These are phyloP conservation scores for Paramormyrops hopkinsi DNA, from an alignment of 2,797 vertebrate species.

Conservation along the genomic window DNA sequence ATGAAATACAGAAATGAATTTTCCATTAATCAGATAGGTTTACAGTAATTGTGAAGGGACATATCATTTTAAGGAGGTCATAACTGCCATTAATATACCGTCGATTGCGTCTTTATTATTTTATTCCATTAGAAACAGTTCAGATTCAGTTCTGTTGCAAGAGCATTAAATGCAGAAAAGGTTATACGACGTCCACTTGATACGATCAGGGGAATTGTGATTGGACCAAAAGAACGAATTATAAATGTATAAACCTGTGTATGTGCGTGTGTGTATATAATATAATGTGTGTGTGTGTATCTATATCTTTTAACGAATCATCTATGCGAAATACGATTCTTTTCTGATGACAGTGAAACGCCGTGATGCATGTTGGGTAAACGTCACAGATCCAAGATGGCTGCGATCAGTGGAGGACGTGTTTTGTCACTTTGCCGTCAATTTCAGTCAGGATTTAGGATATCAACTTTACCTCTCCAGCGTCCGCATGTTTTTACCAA, in stretches of 20 bases:
- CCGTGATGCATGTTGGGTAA: slow-evolving; percentile 52
- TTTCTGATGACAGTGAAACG: not conserved
- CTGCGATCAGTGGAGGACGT: slow-evolving; percentile 57
- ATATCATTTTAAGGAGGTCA: not conserved
- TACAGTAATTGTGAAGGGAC: no score
- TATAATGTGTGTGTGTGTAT: not conserved
- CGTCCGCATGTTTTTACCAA: slow-evolving; percentile 21
- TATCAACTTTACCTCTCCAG: slow-evolving; percentile 41
- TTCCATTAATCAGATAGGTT: no score
- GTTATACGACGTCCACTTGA: not conserved
- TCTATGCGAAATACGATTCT: not conserved
- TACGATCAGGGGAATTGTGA: not conserved
- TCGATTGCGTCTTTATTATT: not conserved
- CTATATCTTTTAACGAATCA: not conserved
- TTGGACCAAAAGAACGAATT: not conserved
- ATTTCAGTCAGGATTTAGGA: slow-evolving; percentile 54
- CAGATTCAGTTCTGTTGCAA: not conserved
- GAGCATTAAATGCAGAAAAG: not conserved
- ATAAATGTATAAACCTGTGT: not conserved
- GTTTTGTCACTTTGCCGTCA: slow-evolving; percentile 59
- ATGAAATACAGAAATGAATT: not conserved
- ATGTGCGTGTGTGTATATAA: not conserved
- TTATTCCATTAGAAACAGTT: not conserved
- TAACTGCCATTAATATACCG: not conserved
- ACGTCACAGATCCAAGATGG: slow-evolving; percentile 55